phyloP scores from a whole-genome alignment of 2,113 vertebrate genomes.

The Leiothrix lutea region DNA sequence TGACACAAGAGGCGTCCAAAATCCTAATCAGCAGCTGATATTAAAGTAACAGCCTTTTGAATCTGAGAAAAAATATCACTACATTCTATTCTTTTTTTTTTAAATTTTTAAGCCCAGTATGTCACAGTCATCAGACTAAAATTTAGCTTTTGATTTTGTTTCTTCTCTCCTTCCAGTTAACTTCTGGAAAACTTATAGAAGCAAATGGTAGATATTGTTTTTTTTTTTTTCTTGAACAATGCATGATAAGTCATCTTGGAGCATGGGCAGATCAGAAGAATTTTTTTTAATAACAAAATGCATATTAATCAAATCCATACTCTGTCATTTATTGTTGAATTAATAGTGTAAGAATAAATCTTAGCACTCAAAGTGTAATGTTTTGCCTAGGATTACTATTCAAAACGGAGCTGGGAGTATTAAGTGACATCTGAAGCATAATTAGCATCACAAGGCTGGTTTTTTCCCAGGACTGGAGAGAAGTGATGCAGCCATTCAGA shows the following conservation, averaged over 20 bases:
- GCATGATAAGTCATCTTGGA: neutral
- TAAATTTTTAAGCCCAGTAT: neutral
- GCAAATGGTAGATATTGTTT: neutral
- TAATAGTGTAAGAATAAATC: neutral
- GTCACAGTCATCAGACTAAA: neutral
- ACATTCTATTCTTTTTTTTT: neutral
- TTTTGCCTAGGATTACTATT: slow-evolving; percentile 1
- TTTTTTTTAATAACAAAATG: neutral
- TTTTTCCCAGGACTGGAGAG: slow-evolving; percentile 25
- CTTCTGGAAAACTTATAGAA: slow-evolving; percentile 20
- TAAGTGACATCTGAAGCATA: slow-evolving; percentile 24
- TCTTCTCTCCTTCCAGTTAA: neutral
- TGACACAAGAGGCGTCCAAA: neutral
- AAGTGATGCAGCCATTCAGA: neutral
- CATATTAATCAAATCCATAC: neutral
- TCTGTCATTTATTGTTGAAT: neutral
- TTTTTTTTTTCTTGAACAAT: neutral
- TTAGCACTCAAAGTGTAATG: neutral
- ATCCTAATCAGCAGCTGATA: slow-evolving; percentile 11
- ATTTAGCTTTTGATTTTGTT: neutral
- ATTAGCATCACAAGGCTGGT: neutral
- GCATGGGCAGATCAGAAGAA: neutral
- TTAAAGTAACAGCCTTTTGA: slow-evolving; percentile 39
- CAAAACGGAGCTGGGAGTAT: neutral
- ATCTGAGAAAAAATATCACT: neutral